phyloP scores from a whole-genome alignment of 2,113 vertebrate genomes.

The Girardinichthys multiradiatus region DNA sequence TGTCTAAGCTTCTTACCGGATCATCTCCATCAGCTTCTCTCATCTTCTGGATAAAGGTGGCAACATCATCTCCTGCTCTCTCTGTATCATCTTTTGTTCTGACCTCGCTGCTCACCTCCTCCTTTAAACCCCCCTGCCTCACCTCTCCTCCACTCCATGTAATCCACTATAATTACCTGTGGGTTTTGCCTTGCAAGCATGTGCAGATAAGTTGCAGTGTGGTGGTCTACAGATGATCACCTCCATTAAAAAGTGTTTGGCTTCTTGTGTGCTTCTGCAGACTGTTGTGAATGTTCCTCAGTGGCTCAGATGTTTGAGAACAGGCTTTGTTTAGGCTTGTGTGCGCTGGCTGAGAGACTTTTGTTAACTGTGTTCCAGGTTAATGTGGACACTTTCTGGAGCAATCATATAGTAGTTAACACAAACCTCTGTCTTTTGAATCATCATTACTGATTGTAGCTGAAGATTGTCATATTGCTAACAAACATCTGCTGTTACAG shows the following conservation, averaged over 20 bases:
- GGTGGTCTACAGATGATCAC: slow-evolving; percentile 25
- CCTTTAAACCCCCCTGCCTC: slow-evolving; percentile 20
- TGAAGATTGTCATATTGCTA: background rate
- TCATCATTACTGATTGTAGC: background rate
- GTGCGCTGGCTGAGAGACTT: background rate
- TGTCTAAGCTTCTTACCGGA: slow-evolving; percentile 47
- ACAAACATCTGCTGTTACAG: background rate
- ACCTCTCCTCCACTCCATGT: slow-evolving; percentile 9
- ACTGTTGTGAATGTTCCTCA: slow-evolving; percentile 19
- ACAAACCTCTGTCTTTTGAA: slow-evolving; percentile 3
- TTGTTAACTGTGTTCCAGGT: background rate
- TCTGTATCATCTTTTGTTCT: slow-evolving; percentile 10
- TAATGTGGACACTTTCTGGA: slow-evolving; percentile 3
- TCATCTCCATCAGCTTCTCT: slow-evolving; percentile 56
- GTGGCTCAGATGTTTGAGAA: slow-evolving; percentile 20
- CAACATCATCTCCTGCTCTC: background rate
- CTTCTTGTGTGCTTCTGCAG: slow-evolving; percentile 36
- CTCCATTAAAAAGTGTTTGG: slow-evolving; percentile 42
- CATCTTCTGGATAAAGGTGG: slow-evolving; percentile 33
- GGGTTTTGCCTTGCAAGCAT: slow-evolving; percentile 55
- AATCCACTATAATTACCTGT: slow-evolving; percentile 51
- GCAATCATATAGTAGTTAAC: background rate
- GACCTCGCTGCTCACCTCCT: slow-evolving; percentile 27
- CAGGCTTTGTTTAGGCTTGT: background rate
- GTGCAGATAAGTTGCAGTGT: slow-evolving; percentile 38